phyloP scores from a whole-genome alignment of 2,888 invertebrate species.

The Lasioglossum morio region DNA sequence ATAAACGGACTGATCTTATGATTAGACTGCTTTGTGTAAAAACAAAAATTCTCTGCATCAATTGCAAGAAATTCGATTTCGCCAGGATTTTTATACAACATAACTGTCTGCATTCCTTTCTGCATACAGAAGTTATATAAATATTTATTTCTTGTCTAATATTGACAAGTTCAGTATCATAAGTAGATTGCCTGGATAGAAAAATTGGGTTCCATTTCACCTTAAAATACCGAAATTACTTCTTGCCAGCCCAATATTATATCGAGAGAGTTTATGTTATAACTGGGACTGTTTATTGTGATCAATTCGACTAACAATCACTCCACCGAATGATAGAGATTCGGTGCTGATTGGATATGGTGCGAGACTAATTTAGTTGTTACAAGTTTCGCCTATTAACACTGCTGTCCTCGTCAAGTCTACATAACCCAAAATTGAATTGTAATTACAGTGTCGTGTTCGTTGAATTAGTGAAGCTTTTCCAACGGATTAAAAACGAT shows the following conservation, averaged over 20 bases:
- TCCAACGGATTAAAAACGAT: too few relatives aligned
- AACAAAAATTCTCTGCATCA: too few relatives aligned
- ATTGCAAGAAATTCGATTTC: too few relatives aligned
- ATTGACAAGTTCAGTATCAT: too few relatives aligned
- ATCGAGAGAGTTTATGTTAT: background rate
- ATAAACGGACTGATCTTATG: background rate
- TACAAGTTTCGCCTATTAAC: background rate
- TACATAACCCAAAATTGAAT: background rate
- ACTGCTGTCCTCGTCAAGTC: background rate
- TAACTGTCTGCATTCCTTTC: too few relatives aligned
- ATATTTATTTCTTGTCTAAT: too few relatives aligned
- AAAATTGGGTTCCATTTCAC: too few relatives aligned
- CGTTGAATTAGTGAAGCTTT: background rate
- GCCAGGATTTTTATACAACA: too few relatives aligned
- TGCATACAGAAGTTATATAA: too few relatives aligned
- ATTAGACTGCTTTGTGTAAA: too few relatives aligned
- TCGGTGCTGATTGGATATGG: background rate
- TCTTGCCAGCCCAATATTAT: background rate
- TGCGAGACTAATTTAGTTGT: background rate
- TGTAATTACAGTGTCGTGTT: background rate
- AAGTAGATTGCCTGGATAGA: too few relatives aligned
- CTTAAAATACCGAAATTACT: too few relatives aligned
- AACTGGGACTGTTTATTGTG: background rate
- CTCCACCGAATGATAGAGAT: background rate
- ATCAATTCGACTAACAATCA: background rate